Evolutionary conservation across 2,888 invertebrate genomes (phyloP), one percentile per base, ranked within the genome.

Genomic region (Ariolimax columbianus): DNA sequence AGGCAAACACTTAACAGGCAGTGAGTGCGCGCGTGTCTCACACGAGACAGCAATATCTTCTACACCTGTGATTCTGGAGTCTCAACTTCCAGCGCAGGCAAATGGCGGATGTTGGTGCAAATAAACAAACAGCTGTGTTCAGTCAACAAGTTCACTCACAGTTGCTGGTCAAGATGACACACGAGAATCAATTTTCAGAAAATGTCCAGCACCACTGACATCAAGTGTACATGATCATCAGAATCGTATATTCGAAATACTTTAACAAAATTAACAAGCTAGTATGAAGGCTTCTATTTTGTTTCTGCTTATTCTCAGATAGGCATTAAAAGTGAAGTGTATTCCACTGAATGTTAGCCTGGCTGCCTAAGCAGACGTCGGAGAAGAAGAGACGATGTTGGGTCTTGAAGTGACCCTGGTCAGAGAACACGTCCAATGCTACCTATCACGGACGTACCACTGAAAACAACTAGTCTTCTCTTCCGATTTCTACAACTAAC

Each of bases 51-150:
- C n/a, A n/a, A n/a, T 33, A 68, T 68, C 36, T 68, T 73, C 73
- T 43, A 73, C 73, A 73, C 73, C 73, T 73, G 73, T 73, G 40
- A 43, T 43, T 26, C 43, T n/a, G 26, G 19, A 26, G 26, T 26
- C 73, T 0, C 36, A 36, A 38, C 36, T 68, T 33, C 33, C 36
- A 19, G 68, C 68, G 68, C 73, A 43, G 43, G 43, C 43, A 43
- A 73, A 47, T 47, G 47, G 14, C 47, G 14, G 47, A 6, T 47
- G 47, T 66, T 30, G 26, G 30, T n/a, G 66, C 30, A 36, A 36
- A 23, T 36, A 36, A 36, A 17, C 36, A 2, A 36, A 17, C 68
- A 11, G 68, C 36, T 19, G 68, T 3, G 36, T 19, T 3, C 36
- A 4, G 36, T 68, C 36, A 36, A 38, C 68, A 4, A 68, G 36